Base-by-base conservation (phyloP, 2,797 vertebrate species). In the Oreonectes daqikongensis region DNA sequence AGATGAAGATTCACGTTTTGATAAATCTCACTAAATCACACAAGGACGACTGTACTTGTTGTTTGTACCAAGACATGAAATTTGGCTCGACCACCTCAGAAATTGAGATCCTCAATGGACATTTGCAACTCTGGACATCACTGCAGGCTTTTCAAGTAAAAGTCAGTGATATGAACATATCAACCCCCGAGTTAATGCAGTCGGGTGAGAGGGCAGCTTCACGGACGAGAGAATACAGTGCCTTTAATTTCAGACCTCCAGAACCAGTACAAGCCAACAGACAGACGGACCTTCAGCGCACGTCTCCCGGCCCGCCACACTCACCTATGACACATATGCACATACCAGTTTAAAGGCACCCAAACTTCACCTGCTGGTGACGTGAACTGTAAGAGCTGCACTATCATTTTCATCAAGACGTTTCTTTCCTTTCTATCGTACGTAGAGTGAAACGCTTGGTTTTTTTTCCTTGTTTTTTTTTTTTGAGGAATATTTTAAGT, bases 401-500 rank as follows among this genome's bases (percentile, higher is more conserved):
- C 79, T 86, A 80, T 87, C 80, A 68, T 85, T 84, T 77, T 88
- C 86, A 86, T 87, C 76, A 84, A 86, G 14, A 82, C 18, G 32
- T 30, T 11, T 46, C 55, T 78, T 18, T 78, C 67, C 69, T 85
- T 81, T 87, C 86, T 76, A 87, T 82, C 84, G 88, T 89, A 85
- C 84, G 87, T 86, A 86, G 89, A 86, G 89, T 89, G 89, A 91
- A 90, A 61, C 89, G 79, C 82, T 83, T 86, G 92, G 40, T 81
- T 84, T 89, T 86, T 75, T 90, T 35, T 10, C 8, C 4, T n/a
- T n/a, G 92, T 84, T 76, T 70, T 69, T 82, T 88, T 80, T 57
- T 55, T 77, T 40, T 7, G 86, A 87, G 89, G 89, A 90, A 88
- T 88, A 71, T 91, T 93, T 94, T 92, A 95, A 96, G 96, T 98